These are phyloP conservation scores for Zosterops hypoxanthus DNA, from an alignment of 2,113 vertebrate genomes.

Conservation along the genomic window DNA sequence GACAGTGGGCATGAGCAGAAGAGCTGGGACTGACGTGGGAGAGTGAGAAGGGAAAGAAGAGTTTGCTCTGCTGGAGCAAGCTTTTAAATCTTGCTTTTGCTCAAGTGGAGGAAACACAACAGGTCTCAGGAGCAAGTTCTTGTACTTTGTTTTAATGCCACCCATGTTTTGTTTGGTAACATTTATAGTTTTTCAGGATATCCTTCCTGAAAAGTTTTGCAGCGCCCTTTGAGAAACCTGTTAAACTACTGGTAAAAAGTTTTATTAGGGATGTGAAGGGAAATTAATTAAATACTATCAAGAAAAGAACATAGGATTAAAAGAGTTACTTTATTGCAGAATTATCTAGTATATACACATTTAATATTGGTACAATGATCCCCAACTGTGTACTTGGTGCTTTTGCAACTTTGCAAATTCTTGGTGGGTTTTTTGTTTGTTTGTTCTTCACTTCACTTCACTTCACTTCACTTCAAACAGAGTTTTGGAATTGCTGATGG, in stretches of 20 bases:
- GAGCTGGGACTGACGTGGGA: rapidly evolving
- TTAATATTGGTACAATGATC: neutral
- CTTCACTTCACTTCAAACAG: too few relatives aligned
- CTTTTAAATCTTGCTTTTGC: neutral
- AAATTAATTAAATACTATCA: neutral
- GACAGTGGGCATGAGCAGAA: neutral
- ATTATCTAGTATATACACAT: neutral
- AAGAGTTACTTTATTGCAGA: neutral
- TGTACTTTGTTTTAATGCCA: neutral
- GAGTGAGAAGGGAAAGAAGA: neutral
- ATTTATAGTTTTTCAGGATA: neutral
- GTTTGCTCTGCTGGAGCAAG: neutral
- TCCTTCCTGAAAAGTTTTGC: neutral
- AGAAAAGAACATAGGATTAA: neutral
- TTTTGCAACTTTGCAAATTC: neutral
- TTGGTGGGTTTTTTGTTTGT: neutral
- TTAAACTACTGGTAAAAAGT: neutral
- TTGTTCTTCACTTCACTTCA: too few relatives aligned
- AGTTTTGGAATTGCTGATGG: neutral
- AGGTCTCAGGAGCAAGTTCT: neutral
- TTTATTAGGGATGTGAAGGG: neutral
- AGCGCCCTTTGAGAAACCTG: neutral
- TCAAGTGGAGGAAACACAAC: neutral
- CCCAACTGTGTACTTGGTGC: neutral
- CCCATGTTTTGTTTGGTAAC: neutral